These are phyloP conservation scores for Mayetiola destructor DNA, from an alignment of 2,888 invertebrate species.

Conservation along the genomic window DNA sequence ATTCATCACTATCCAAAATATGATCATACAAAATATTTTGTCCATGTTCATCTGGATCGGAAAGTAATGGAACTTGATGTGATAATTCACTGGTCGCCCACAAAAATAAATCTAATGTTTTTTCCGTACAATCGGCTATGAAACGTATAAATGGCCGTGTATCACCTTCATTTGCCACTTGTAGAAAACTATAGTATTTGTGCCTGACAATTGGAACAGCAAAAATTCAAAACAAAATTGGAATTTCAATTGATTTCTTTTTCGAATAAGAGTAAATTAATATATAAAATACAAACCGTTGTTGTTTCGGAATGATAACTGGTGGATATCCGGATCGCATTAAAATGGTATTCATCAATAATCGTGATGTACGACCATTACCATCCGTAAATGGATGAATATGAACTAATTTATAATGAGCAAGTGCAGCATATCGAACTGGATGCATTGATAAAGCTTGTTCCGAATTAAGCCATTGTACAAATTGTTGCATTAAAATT, in stretches of 20 bases:
- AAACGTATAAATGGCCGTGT: slow-evolving; percentile 91
- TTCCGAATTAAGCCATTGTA: slow-evolving; percentile 87
- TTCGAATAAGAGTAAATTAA: slow-evolving; percentile 8
- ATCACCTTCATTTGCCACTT: slow-evolving; percentile 87
- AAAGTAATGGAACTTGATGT: slow-evolving; percentile 52
- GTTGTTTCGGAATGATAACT: slow-evolving; percentile 82
- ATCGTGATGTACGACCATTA: slow-evolving; percentile 86
- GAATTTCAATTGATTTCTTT: slow-evolving; percentile 2
- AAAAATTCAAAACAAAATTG: slow-evolving; percentile 18
- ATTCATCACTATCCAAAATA: slow-evolving; percentile 4
- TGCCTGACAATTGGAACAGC: slow-evolving; percentile 29
- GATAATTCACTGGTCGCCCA: slow-evolving; percentile 67
- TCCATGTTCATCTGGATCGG: slow-evolving; percentile 17
- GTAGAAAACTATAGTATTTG: slow-evolving; percentile 75
- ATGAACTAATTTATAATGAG: slow-evolving; percentile 91
- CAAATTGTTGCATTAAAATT: slow-evolving; percentile 70
- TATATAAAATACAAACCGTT: slow-evolving; percentile 32
- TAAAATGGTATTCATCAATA: slow-evolving; percentile 90
- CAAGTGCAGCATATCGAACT: slow-evolving; percentile 81
- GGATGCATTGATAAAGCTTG: slow-evolving; percentile 76
- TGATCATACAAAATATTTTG: neutral
- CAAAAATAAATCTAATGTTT: slow-evolving; percentile 72
- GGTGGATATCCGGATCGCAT: slow-evolving; percentile 95
- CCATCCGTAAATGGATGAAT: slow-evolving; percentile 96
- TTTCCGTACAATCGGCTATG: slow-evolving; percentile 83